phyloP scores from a whole-genome alignment of 1,140 invertebrate species.

The Druon quercuslanigerum region DNA sequence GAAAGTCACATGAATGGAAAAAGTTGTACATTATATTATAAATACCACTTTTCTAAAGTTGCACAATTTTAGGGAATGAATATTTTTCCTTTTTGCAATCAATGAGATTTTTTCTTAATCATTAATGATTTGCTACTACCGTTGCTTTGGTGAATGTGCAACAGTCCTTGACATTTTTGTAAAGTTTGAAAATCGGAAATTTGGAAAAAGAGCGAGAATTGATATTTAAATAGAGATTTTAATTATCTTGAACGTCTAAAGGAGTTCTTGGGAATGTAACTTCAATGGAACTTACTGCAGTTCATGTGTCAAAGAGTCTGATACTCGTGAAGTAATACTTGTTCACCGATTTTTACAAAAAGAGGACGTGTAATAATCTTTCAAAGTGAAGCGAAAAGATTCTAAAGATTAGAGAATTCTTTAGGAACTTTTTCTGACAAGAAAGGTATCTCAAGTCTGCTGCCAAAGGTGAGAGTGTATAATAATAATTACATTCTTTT shows the following conservation, averaged over 20 bases:
- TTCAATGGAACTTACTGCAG: conserved; percentile 26
- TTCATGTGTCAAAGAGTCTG: conserved; percentile 41
- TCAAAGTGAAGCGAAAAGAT: conserved; percentile 13
- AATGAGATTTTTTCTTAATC: too few species aligned
- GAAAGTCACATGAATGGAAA: too few species aligned
- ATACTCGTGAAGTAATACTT: conserved; percentile 32
- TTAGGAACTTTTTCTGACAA: too few species aligned
- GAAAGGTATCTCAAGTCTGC: too few species aligned
- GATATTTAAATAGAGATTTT: conserved; percentile 30
- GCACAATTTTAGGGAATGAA: not conserved
- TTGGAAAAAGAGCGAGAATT: not conserved
- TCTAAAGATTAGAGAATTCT: too few species aligned
- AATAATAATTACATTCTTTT: too few species aligned
- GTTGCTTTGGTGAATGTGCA: too few species aligned
- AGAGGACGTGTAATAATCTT: conserved; percentile 25
- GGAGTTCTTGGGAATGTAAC: conserved; percentile 15
- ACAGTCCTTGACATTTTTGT: not conserved
- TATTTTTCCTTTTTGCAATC: too few species aligned
- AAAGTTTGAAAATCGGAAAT: not conserved
- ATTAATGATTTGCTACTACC: too few species aligned
- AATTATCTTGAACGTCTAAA: not conserved
- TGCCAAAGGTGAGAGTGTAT: too few species aligned
- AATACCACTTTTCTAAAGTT: not conserved
- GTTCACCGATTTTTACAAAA: conserved; percentile 32
- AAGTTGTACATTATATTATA: not conserved